phyloP scores from a whole-genome alignment of 1,140 invertebrate species.

The Ips typographus region DNA sequence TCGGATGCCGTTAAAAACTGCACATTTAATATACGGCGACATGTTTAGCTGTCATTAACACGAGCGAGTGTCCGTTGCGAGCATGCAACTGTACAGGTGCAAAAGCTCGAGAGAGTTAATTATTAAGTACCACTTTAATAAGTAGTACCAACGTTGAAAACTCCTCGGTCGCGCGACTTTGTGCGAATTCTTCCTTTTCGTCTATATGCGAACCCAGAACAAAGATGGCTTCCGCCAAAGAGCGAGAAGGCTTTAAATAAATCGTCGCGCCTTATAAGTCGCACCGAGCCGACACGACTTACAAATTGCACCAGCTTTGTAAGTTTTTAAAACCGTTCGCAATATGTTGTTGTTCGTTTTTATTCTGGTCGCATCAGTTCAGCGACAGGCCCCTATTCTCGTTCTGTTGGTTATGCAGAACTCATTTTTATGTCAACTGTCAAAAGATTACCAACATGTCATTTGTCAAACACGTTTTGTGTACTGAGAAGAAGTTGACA shows the following conservation, averaged over 20 bases:
- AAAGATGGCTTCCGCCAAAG: slow-evolving; percentile 28
- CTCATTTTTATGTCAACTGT: too few species aligned
- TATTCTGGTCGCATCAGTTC: too few species aligned
- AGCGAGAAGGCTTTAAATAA: slow-evolving; percentile 29
- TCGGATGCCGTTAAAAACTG: slow-evolving; percentile 18
- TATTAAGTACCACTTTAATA: slow-evolving; percentile 8
- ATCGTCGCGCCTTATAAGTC: slow-evolving; percentile 30
- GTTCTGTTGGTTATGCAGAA: too few species aligned
- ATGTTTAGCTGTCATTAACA: slow-evolving; percentile 24
- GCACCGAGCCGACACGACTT: slow-evolving; percentile 20
- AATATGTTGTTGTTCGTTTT: too few species aligned
- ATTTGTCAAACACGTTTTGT: too few species aligned
- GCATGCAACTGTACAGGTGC: slow-evolving; percentile 27
- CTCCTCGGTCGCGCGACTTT: neutral
- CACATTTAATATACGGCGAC: slow-evolving; percentile 17
- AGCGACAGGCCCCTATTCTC: too few species aligned
- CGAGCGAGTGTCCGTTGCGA: slow-evolving; percentile 21
- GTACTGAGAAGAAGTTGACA: too few species aligned
- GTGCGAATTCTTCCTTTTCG: neutral
- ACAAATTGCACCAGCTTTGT: slow-evolving; percentile 16
- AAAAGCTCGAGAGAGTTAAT: slow-evolving; percentile 4
- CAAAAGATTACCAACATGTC: too few species aligned
- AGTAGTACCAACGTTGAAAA: neutral
- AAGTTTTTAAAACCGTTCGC: too few species aligned
- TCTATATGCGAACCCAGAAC: slow-evolving; percentile 6